Conservation (phyloP, 2,113 vertebrate genomes). For the Leptodactylus fuscus region DNA sequence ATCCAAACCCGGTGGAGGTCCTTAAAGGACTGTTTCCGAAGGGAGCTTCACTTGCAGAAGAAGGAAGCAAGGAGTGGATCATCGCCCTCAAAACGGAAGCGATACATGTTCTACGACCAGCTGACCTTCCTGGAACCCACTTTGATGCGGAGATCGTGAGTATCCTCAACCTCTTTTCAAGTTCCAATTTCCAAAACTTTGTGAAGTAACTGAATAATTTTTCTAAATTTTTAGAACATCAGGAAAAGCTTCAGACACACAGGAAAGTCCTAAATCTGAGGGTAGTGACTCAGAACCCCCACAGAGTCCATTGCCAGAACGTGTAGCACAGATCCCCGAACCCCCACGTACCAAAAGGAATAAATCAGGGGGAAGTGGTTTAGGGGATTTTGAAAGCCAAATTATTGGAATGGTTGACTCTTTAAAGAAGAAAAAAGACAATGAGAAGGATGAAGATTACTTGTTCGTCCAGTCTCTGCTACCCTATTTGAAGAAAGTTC, state of each 20-base stretch:
- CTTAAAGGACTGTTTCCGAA: slow-evolving; percentile 41
- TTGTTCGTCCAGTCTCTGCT: slow-evolving; percentile 30
- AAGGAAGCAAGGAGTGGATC: slow-evolving; percentile 32
- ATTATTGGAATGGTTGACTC: slow-evolving; percentile 32
- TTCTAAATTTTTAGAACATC: slow-evolving; percentile 7
- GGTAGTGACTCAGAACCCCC: slow-evolving; percentile 36
- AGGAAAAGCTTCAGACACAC: slow-evolving; percentile 32
- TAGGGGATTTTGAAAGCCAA: slow-evolving; percentile 38
- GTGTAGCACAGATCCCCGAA: slow-evolving; percentile 9
- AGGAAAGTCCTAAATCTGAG: slow-evolving; percentile 39
- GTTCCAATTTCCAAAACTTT: background rate
- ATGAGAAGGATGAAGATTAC: slow-evolving; percentile 29
- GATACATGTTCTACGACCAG: slow-evolving; percentile 48
- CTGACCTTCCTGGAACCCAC: slow-evolving; percentile 43
- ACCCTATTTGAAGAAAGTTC: slow-evolving; percentile 21
- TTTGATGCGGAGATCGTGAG: slow-evolving; percentile 33
- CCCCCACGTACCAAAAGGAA: background rate
- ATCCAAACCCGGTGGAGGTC: slow-evolving; percentile 41
- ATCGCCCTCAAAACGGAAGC: slow-evolving; percentile 31
- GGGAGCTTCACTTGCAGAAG: slow-evolving; percentile 28
- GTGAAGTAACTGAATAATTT: background rate
- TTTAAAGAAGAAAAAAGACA: slow-evolving; percentile 27
- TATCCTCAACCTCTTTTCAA: background rate
- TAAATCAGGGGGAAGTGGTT: background rate
- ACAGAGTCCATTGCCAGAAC: slow-evolving; percentile 13